Evolutionary conservation across 2,797 vertebrate genomes (phyloP), one percentile per base, ranked within the genome.

Genomic region (Acrossocheilus wenchowensis): DNA sequence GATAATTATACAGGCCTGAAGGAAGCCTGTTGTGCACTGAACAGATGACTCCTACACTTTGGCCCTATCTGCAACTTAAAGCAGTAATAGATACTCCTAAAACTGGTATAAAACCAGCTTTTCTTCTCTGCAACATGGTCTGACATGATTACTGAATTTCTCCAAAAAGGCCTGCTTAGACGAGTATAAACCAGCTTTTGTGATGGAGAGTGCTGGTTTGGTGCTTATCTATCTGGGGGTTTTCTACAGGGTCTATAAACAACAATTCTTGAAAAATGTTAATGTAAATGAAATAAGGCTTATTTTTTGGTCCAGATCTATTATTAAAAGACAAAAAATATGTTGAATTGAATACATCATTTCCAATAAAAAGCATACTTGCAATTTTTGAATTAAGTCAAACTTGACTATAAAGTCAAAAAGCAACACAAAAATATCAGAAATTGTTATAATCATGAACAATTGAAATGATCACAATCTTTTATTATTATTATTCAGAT

Each of bases 1-100:
- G 88, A 93, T 92, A 92, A 94, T 92, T 90, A 93, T 86, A 92
- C 87, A 87, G 90, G 72, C 78, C 78, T 88, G 84, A 86, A 74
- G 86, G 88, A 87, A 86, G 91, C 87, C 88, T 85, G 78, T 86
- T 88, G 77, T 88, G 89, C 87, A 90, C 87, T 89, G 88, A 89
- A 90, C 85, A 88, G 36, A 72, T 8, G 23, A 84, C 86, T 93
- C 88, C 89, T 88, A 87, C 85, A 23, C n/a, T 89, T 45, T 39
- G n/a, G 30, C 81, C 52, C 83, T 86, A 85, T 78, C 71, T 78
- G 84, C 43, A 73, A 90, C 72, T 66, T 6, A 17, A 41, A 52
- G 9, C 19, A 62, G 17, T 10, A 14, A 43, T 45, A 87, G 48
- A 41, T 54, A 78, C 72, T 66, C 36, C 50, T 36, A 9, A 45